Conservation (phyloP, 2,113 vertebrate genomes). For the Microcebus ravelobensis region DNA sequence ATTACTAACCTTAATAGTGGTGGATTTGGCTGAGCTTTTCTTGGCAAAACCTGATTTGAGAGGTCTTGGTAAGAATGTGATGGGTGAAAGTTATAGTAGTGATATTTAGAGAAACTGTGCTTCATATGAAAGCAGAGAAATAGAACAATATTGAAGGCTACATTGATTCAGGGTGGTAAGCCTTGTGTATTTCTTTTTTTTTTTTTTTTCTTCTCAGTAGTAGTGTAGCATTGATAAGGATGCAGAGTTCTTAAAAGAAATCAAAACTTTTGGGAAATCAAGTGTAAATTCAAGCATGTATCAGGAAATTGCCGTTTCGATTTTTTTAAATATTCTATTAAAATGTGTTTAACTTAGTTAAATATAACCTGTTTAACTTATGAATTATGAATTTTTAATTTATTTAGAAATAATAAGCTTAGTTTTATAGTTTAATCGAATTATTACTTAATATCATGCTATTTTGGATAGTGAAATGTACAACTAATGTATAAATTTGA, state of each 20-base stretch:
- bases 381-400: neutral
- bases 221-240: neutral
- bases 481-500: neutral
- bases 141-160: neutral
- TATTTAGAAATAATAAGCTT: neutral
- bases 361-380: neutral
- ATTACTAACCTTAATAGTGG: neutral
- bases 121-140: neutral
- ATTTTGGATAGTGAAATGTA: neutral
- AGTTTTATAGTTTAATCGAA: neutral
- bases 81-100: neutral
- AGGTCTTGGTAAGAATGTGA: neutral
- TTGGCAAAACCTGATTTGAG: neutral
- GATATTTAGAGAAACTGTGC: neutral
- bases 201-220: neutral
- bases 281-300: neutral
- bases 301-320: neutral
- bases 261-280: neutral
- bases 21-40: neutral
- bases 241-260: neutral
- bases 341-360: neutral
- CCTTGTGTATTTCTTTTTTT: neutral
- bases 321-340: neutral
- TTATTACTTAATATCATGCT: neutral
- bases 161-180: neutral